These are phyloP conservation scores for Orchesellides sinensis DNA, from an alignment of 2,888 invertebrate genomes.

Conservation along the genomic window DNA sequence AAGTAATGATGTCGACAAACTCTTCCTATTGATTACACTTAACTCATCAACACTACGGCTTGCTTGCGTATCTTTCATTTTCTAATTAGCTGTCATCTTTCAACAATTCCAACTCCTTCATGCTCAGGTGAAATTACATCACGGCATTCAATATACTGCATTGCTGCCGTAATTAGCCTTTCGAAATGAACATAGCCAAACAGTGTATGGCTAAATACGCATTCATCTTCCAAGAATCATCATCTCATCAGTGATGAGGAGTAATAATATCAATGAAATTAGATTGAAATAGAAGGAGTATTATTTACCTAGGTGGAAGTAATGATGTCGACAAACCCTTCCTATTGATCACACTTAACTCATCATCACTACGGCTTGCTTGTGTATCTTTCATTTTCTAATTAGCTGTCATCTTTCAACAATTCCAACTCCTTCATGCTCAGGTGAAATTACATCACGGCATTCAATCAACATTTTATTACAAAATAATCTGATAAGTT, in stretches of 20 bases:
- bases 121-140: neutral
- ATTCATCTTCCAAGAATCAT: no score
- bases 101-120: neutral
- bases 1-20: neutral
- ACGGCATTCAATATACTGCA: neutral
- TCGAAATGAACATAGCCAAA: no score
- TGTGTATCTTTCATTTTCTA: neutral
- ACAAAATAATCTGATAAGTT: slow-evolving; percentile 2
- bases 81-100: slow-evolving; percentile 4
- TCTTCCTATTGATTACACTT: neutral
- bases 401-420: slow-evolving; percentile 7
- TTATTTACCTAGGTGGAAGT: neutral
- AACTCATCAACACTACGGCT: neutral
- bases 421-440: neutral
- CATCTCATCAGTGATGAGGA: no score
- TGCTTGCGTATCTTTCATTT: neutral
- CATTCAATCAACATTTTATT: neutral
- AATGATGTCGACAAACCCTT: neutral
- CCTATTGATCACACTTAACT: neutral
- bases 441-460: neutral
- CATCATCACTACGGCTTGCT: neutral
- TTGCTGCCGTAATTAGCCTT: no score
- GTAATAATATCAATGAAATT: no score
- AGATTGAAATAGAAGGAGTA: no score
- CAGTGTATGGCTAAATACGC: no score